Evolutionary conservation across 2,113 vertebrate genomes (phyloP).

Genomic region (Butorides virescens): DNA sequence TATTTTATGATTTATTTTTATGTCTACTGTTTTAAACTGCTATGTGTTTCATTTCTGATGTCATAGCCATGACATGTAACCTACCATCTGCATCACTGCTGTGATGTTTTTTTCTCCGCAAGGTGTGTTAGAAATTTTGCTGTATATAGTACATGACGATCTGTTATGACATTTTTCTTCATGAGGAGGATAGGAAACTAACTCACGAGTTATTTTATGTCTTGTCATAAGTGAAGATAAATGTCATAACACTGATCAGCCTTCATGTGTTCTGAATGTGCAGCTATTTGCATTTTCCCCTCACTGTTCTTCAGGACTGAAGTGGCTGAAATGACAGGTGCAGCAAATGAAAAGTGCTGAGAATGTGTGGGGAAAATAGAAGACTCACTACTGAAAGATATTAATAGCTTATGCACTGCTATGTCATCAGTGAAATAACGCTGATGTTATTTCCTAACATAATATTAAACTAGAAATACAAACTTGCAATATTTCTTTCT

Average conservation of each 20-base stretch:
- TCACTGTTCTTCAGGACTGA: slow-evolving; percentile 30
- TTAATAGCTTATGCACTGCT: neutral
- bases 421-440: neutral
- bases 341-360: slow-evolving; percentile 34
- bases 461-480: neutral
- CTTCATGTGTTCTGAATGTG: slow-evolving; percentile 18
- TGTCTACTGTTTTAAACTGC: neutral
- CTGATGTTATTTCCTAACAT: neutral
- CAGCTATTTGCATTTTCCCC: slow-evolving; percentile 45
- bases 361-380: neutral
- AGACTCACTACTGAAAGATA: neutral
- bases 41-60: neutral
- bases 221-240: slow-evolving; percentile 47
- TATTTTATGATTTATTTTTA: neutral
- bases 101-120: neutral
- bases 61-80: neutral
- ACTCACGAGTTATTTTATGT: slow-evolving; percentile 25
- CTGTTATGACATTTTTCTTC: slow-evolving; percentile 20
- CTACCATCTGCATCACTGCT: neutral
- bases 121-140: neutral
- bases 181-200: neutral
- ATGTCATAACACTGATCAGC: slow-evolving; percentile 55
- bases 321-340: slow-evolving; percentile 47
- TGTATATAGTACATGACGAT: neutral
- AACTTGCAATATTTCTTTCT: neutral